Percentiles rank a stretch among this genome's conserved stretches.
Evolutionary conservation across 1,140 invertebrate species (phyloP).

Genomic region (Drosophila azteca): DNA sequence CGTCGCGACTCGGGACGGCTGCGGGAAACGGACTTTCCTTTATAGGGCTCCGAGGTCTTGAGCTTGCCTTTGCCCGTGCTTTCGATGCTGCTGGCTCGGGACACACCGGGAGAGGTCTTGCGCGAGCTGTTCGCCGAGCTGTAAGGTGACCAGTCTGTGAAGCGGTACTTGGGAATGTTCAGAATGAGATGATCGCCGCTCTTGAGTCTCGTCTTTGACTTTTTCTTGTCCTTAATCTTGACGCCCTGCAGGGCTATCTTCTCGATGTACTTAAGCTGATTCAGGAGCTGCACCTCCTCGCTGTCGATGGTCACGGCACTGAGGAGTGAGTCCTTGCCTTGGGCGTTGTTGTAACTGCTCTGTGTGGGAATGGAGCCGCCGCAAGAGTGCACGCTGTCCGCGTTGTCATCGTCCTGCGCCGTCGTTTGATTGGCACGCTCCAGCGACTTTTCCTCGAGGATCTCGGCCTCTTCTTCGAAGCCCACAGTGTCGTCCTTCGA

Average conservation of each 20-base stretch:
- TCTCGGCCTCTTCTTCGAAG: constrained; percentile 87
- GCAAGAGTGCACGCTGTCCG: constrained; percentile 79
- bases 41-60: constrained; percentile 73
- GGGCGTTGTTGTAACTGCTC: constrained; percentile 47
- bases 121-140: constrained; percentile 82
- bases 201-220: constrained; percentile 77
- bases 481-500: constrained; percentile 94
- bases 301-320: constrained; percentile 85
- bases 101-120: constrained; percentile 81
- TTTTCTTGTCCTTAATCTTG: constrained; percentile 83
- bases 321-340: constrained; percentile 61
- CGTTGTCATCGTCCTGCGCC: constrained; percentile 67
- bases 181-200: constrained; percentile 82
- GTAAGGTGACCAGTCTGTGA: constrained; percentile 81
- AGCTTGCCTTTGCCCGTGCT: constrained; percentile 77
- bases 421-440: constrained; percentile 41
- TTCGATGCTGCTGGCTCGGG: constrained; percentile 80
- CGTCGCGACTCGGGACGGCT: constrained; percentile 84
- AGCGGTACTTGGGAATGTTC: constrained; percentile 82
- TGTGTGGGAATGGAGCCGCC: constrained; percentile 80
- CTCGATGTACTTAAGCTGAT: constrained; percentile 81
- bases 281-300: constrained; percentile 85
- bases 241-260: constrained; percentile 82
- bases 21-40: constrained; percentile 84
- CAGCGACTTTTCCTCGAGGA: constrained; percentile 86